Evolutionary conservation across 2,888 invertebrate species (phyloP).

Genomic region (Pyralis farinalis): DNA sequence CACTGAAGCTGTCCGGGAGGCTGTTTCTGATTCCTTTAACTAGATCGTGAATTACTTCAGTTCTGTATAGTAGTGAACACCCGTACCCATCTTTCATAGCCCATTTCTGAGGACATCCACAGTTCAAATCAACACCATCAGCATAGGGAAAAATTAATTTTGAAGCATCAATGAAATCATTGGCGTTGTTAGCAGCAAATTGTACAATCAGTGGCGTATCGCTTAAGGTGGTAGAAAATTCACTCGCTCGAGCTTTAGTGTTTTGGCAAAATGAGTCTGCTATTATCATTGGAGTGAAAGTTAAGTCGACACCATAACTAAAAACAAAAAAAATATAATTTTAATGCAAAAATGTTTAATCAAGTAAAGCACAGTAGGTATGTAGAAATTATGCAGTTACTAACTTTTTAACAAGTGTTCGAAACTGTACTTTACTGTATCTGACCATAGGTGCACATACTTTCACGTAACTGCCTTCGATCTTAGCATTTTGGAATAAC

Average conservation of each 20-base stretch:
- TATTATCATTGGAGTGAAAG: constrained; percentile 98
- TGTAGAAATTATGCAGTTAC: too few species aligned
- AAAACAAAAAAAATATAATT: constrained; percentile 34
- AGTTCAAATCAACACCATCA: constrained; percentile 97
- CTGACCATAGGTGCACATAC: constrained; percentile 98
- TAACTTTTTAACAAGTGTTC: constrained; percentile 69
- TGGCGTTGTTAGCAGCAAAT: constrained; percentile 93
- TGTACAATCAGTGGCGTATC: constrained; percentile 95
- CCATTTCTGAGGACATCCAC: constrained; percentile 98
- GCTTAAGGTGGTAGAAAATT: constrained; percentile 87
- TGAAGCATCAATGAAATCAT: constrained; percentile 92
- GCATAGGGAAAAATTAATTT: constrained; percentile 91
- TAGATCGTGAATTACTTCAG: constrained; percentile 91
- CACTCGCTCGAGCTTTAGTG: constrained; percentile 90
- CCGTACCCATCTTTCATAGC: constrained; percentile 95
- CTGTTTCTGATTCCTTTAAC: constrained; percentile 87
- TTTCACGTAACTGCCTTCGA: constrained; percentile 82
- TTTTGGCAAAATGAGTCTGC: constrained; percentile 96
- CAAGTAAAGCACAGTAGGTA: too few species aligned
- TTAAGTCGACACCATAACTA: constrained; percentile 92
- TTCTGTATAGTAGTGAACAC: constrained; percentile 89
- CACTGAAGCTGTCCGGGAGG: constrained; percentile 87
- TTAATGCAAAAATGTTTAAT: too few species aligned
- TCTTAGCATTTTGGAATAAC: constrained; percentile 81
- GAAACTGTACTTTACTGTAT: constrained; percentile 85